Conservation (phyloP, 1,140 invertebrate species). For the Euborellia annulipes region DNA sequence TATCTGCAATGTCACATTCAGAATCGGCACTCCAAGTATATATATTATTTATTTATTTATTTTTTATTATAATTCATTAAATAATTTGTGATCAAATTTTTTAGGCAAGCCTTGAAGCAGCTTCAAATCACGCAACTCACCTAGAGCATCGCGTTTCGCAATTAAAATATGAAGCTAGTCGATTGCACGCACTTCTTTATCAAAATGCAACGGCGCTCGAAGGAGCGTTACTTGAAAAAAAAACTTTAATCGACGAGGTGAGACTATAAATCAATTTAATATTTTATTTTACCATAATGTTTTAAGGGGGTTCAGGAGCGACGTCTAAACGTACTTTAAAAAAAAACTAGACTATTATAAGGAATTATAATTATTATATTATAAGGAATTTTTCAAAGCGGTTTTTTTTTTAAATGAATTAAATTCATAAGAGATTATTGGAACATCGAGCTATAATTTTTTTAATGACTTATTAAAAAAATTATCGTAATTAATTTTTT, state of each 20-base stretch:
- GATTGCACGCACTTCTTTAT: slow-evolving; percentile 33
- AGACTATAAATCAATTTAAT: no score
- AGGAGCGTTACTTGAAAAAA: slow-evolving; percentile 24
- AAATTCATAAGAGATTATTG: no score
- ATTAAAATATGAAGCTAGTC: slow-evolving; percentile 28
- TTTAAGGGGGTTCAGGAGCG: no score
- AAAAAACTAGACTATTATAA: no score
- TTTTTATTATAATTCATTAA: not conserved
- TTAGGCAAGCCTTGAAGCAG: slow-evolving; percentile 31
- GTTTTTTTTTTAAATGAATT: no score
- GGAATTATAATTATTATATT: no score
- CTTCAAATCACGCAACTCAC: slow-evolving; percentile 30
- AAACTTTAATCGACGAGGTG: slow-evolving; percentile 18
- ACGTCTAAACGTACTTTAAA: no score
- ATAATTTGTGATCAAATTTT: not conserved
- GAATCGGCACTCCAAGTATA: slow-evolving; percentile 28
- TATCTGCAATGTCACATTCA: slow-evolving; percentile 32
- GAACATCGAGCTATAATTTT: no score
- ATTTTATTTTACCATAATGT: no score
- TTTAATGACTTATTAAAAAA: no score
- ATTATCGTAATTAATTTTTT: no score
- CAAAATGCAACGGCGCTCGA: slow-evolving; percentile 33
- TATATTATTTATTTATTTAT: not conserved
- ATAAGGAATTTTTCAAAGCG: no score
- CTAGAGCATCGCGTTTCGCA: slow-evolving; percentile 33